A percentile compares a stretch with the other conserved stretches of the same genome.
Conservation (phyloP, 2,888 invertebrate species). For the Cynaeus angustus region DNA sequence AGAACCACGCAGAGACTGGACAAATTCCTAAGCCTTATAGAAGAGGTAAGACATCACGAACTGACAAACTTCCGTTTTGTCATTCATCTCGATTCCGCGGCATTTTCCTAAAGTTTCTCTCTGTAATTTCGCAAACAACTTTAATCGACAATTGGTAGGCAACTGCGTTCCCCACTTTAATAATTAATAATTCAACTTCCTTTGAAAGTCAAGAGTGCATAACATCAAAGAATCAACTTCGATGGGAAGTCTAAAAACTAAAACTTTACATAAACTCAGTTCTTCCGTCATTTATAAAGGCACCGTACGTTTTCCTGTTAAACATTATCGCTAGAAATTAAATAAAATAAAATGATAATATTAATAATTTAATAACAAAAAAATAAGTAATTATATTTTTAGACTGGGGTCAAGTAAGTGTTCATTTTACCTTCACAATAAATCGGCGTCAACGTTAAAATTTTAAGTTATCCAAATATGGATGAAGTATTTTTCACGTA, state of each 20-base stretch:
- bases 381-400: too few species aligned
- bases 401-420: too few species aligned
- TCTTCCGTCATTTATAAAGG: slow-evolving; percentile 14
- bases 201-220: slow-evolving; percentile 29
- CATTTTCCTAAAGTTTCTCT: too few species aligned
- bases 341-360: too few species aligned
- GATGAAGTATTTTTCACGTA: too few species aligned
- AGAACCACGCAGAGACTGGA: slow-evolving; percentile 95
- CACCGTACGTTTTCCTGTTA: not conserved
- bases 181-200: slow-evolving; percentile 35
- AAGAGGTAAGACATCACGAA: slow-evolving; percentile 81
- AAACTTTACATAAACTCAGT: slow-evolving; percentile 22
- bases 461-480: too few species aligned
- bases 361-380: too few species aligned
- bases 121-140: slow-evolving; percentile 19
- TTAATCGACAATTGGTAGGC: slow-evolving; percentile 14
- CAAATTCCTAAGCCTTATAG: slow-evolving; percentile 96
- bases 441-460: too few species aligned
- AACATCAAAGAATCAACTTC: slow-evolving; percentile 33
- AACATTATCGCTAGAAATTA: too few species aligned
- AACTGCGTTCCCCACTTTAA: slow-evolving; percentile 23
- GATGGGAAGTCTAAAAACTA: slow-evolving; percentile 10
- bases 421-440: too few species aligned
- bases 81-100: not conserved
- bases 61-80: not conserved